Evolutionary conservation across 2,113 vertebrate species (phyloP), one percentile per base, ranked within the genome.

Genomic region (Melospiza georgiana): DNA sequence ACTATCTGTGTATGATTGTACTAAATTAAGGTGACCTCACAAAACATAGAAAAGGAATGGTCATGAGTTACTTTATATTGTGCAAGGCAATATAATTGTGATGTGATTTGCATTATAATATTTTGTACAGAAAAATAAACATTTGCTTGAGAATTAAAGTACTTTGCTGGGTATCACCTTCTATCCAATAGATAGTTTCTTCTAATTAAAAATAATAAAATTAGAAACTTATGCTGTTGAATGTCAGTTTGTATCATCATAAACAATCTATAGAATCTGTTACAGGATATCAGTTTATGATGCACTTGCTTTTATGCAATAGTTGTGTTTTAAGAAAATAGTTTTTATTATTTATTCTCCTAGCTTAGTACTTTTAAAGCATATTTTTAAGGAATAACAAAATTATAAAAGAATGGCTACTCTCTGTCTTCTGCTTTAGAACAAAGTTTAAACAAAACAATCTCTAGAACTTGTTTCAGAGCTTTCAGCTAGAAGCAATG

Each of bases 131-230:
- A 59, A 35, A 68, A 71, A 67, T 35, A 39, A 54, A 61, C 65
- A 23, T 94, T 92, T 94, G 35, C 46, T 92, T 94, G 63, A 96
- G 58, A 85, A 69, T 39, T 77, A 17, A 66, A 90, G 58, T 31
- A 52, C 19, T 87, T 84, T 80, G 3, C 69, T 25, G 7, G 25
- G 5, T 92, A 48, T 95, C 77, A 67, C 27, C 33, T 92, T 94
- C 44, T 81, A 23, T 63, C 78, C 35, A 67, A 25, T 10, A 54
- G 30, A 10, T n/a, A 61, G 14, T 66, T 85, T 87, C 4, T 72
- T 90, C 24, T 35, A 54, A 35, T 65, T 76, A 82, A 69, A 73
- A 65, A 63, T 71, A 72, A 41, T 59, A 9, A 5, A 58, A 31
- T 25, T 6, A 71, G 21, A 43, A 41, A 6, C 17, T 72, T 31